These are phyloP conservation scores for Pogonocichla stellata DNA, from an alignment of 2,113 vertebrate genomes.

Conservation along the genomic window DNA sequence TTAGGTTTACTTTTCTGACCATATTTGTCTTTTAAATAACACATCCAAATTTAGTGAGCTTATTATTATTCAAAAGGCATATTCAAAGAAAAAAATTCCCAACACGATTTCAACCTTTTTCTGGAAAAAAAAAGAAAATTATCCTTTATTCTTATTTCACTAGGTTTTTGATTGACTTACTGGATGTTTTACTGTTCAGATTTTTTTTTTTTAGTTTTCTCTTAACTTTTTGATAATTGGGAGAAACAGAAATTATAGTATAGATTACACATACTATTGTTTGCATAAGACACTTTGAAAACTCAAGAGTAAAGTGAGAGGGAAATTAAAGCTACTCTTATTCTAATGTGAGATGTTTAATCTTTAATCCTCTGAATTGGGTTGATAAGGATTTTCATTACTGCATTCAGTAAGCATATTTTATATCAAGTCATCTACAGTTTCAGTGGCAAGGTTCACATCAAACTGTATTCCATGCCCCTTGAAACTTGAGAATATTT, in stretches of 20 bases:
- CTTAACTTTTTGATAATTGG: not conserved
- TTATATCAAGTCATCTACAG: not conserved
- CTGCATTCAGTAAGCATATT: not conserved
- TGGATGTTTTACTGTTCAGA: not conserved
- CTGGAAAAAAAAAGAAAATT: not conserved
- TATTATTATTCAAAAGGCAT: not conserved
- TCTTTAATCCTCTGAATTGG: not conserved
- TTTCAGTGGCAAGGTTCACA: not conserved
- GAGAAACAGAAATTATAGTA: not conserved
- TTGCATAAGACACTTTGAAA: not conserved
- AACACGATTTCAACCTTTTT: rapidly evolving
- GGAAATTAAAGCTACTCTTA: not conserved
- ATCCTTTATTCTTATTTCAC: not conserved
- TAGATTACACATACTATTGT: not conserved
- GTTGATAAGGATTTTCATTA: not conserved
- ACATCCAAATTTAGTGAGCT: not conserved
- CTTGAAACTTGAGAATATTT: not conserved
- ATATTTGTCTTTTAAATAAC: not conserved
- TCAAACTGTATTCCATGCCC: not conserved
- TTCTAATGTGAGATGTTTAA: not conserved
- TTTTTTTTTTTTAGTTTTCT: not conserved
- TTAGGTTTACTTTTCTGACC: constrained; percentile 8
- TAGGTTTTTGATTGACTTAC: not conserved
- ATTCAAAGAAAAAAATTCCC: not conserved
- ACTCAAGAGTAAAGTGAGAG: not conserved